Conservation (phyloP, 2,888 invertebrate species). For the Lepetodrilus schrolli region DNA sequence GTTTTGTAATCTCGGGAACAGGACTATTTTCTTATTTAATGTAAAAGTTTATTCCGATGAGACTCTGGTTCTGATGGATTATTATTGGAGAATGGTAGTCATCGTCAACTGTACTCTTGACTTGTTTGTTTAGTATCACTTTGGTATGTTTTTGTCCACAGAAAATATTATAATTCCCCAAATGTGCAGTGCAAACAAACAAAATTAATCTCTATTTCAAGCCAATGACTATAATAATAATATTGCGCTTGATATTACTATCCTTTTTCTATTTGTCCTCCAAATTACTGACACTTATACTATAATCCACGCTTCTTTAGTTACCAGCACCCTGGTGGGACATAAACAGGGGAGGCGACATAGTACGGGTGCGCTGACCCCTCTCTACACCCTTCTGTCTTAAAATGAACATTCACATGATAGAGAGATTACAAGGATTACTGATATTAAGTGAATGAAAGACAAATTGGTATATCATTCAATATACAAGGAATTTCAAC, state of each 20-base stretch:
- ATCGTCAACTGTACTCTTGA: too few relatives aligned
- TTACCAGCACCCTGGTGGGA: conserved; percentile 23
- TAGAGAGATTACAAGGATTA: conserved; percentile 9
- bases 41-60: too few relatives aligned
- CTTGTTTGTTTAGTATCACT: too few relatives aligned
- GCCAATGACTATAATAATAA: neutral
- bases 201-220: too few relatives aligned
- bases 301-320: conserved; percentile 5
- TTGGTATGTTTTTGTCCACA: too few relatives aligned
- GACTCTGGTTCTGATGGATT: too few relatives aligned
- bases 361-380: neutral
- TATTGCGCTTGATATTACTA: neutral
- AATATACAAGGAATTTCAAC: conserved; percentile 5
- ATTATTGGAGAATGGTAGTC: too few relatives aligned
- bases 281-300: neutral
- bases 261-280: neutral
- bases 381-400: neutral
- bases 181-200: too few relatives aligned
- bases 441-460: conserved; percentile 8
- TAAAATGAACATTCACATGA: conserved; percentile 11
- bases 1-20: too few relatives aligned
- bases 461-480: conserved; percentile 25
- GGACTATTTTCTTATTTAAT: too few relatives aligned
- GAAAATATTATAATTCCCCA: too few relatives aligned
- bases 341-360: neutral